Evolutionary conservation across 2,888 invertebrate genomes (phyloP), one percentile per base, ranked within the genome.

Genomic region (Hyppa rectilinea): DNA sequence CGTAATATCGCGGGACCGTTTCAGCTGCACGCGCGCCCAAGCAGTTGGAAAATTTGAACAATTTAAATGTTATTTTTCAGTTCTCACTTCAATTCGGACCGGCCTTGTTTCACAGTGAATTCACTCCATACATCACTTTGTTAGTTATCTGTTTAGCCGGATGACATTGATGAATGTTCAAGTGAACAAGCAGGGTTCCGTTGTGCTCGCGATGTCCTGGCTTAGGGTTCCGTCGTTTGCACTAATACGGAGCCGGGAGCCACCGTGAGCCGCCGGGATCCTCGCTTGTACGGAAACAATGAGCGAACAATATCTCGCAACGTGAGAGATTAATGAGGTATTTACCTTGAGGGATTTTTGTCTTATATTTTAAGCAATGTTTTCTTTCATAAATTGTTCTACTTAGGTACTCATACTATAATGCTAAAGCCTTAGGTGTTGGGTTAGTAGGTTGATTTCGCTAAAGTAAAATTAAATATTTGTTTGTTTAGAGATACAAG

Each of bases 51-150:
- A 50, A 61, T 66, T 71, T 78, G 64, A 82, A 75, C 83, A 83
- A 84, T 78, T 82, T 69, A 71, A 78, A 79, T 78, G 72, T 72
- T 78, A 71, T 86, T 87, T 71, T 87, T 85, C 82, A 81, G 71
- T 83, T 80, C 75, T 77, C 84, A 74, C 84, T 83, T 85, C 84
- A 80, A 67, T 80, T 79, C 71, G 78, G 81, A 81, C 87, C 84
- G 81, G 86, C 76, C 89, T 89, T 86, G 90, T 91, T 92, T 89
- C 88, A 90, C 92, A 90, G 89, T 88, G 87, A 82, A 88, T 90
- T 89, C 90, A 86, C 89, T 90, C 90, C 92, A 93, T 93, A 92
- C 91, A 93, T 93, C 93, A 93, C 92, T 89, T 90, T 87, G 91
- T 91, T 91, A 91, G 92, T 92, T 92, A 92, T 92, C 92, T 92